These are phyloP conservation scores for Calidris pugnax DNA, from an alignment of 2,113 vertebrate species.

Conservation along the genomic window DNA sequence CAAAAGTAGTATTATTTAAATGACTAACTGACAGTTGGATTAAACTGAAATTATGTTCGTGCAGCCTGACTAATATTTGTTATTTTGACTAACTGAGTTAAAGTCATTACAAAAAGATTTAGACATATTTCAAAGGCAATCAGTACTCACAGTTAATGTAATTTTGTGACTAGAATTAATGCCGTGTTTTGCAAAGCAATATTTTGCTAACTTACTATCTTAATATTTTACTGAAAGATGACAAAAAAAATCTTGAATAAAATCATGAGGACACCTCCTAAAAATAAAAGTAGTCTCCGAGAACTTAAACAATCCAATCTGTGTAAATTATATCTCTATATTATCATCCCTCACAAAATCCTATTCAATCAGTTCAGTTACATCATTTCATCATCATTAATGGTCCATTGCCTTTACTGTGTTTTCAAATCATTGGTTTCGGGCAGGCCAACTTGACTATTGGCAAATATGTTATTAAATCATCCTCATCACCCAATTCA, in stretches of 20 bases:
- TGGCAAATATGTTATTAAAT: slow-evolving; percentile 31
- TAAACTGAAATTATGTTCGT: not conserved
- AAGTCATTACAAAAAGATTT: not conserved
- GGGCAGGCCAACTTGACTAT: not conserved
- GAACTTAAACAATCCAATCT: not conserved
- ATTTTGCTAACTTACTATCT: not conserved
- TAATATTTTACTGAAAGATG: not conserved
- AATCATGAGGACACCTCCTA: not conserved
- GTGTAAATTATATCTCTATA: not conserved
- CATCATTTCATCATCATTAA: slow-evolving; percentile 3
- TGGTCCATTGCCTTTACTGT: not conserved
- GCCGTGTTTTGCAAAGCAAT: not conserved
- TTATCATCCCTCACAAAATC: not conserved
- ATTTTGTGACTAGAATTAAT: not conserved
- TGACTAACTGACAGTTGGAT: not conserved
- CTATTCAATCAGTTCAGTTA: slow-evolving; percentile 15
- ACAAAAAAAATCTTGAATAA: not conserved
- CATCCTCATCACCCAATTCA: not conserved
- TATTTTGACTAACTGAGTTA: not conserved
- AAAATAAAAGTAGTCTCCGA: not conserved
- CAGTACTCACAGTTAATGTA: rapidly evolving
- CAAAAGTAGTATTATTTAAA: not conserved
- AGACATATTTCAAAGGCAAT: not conserved
- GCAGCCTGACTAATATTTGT: not conserved
- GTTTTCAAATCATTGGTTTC: slow-evolving; percentile 20